Percentiles rank a stretch among this genome's conserved stretches.
Evolutionary conservation across 1,140 invertebrate species (phyloP).

Genomic region (Phymastichus coffea): DNA sequence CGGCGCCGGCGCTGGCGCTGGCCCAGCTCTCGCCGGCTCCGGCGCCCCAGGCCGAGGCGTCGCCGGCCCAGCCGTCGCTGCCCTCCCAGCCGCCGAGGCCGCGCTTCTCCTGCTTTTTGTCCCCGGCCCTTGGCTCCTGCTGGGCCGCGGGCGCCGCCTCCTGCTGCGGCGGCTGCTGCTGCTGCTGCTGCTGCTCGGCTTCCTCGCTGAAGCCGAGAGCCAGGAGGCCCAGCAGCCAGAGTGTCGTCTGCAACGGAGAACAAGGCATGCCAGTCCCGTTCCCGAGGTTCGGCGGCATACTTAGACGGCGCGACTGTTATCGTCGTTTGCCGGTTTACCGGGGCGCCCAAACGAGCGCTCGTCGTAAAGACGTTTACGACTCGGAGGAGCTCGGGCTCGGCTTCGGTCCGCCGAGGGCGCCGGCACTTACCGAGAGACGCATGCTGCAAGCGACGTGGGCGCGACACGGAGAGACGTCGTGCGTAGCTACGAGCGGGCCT

Average conservation of each 20-base stretch:
- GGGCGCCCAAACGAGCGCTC: neutral
- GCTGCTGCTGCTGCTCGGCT: constrained; percentile 37
- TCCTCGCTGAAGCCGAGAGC: constrained; percentile 54
- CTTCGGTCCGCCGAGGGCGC: too few relatives aligned
- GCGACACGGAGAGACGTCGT: too few relatives aligned
- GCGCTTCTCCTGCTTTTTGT: constrained; percentile 68
- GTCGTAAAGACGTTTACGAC: neutral
- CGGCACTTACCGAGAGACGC: constrained; percentile 48
- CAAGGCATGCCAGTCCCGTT: constrained; percentile 3
- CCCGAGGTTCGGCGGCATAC: too few relatives aligned
- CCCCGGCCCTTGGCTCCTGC: constrained; percentile 30
- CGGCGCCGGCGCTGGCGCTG: constrained; percentile 19
- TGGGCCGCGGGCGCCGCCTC: constrained; percentile 39
- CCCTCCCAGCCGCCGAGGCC: constrained; percentile 60
- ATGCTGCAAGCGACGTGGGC: constrained; percentile 40
- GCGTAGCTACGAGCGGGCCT: constrained; percentile 33
- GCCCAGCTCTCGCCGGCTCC: constrained; percentile 13
- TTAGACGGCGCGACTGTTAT: neutral
- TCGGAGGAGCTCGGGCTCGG: too few relatives aligned
- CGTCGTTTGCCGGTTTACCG: neutral
- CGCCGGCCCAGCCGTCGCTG: constrained; percentile 41
- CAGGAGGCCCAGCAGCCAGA: constrained; percentile 55
- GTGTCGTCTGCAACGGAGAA: constrained; percentile 32
- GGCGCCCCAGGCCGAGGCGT: constrained; percentile 32
- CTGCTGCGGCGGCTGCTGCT: constrained; percentile 39